Evolutionary conservation across 2,888 invertebrate genomes (phyloP), one percentile per base, ranked within the genome.

Genomic region (Molanna angustata): DNA sequence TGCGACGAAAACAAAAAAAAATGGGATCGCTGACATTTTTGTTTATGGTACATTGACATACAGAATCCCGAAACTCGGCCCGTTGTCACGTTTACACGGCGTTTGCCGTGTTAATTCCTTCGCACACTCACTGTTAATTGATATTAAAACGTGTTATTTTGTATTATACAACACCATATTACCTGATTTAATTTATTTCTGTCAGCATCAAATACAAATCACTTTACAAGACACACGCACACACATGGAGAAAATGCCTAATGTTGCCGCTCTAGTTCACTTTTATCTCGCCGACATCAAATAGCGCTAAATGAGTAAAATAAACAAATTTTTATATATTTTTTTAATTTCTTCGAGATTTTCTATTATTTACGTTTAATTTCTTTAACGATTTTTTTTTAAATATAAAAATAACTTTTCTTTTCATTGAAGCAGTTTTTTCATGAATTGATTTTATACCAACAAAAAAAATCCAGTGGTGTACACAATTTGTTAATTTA

Each of bases 1-100:
- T 49, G 54, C 54, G 54, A 54, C 40, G 54, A 54, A 54, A 54
- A 54, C 54, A 75, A 75, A 75, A 76, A 76, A 77, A 77, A 76
- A 75, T 76, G 72, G 73, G 75, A 76, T 75, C 75, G 76, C 76
- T 76, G 76, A 76, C 77, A 77, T 76, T 77, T 76, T 77, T 77
- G 76, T 77, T 77, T 77, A 76, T 76, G 76, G 76, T 76, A 74
- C 75, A 74, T 74, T 71, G 73, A 73, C 69, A 53, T 48, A 39
- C 47, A 48, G 48, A 43, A 32, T 53, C 52, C 42, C 20, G 41
- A 47, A 35, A 11, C 31, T 33, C 14, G 17, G 45, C 19, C 16
- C 4, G 20, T 47, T 52, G 32, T 46, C 41, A 33, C 41, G 39
- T 39, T 33, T 41, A 47, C 32, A 46, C 40, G 16, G 14, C 40